Percentiles rank a stretch among this genome's conserved stretches.
Evolutionary conservation across 2,888 invertebrate species (phyloP).

Genomic region (Torymus texanus): DNA sequence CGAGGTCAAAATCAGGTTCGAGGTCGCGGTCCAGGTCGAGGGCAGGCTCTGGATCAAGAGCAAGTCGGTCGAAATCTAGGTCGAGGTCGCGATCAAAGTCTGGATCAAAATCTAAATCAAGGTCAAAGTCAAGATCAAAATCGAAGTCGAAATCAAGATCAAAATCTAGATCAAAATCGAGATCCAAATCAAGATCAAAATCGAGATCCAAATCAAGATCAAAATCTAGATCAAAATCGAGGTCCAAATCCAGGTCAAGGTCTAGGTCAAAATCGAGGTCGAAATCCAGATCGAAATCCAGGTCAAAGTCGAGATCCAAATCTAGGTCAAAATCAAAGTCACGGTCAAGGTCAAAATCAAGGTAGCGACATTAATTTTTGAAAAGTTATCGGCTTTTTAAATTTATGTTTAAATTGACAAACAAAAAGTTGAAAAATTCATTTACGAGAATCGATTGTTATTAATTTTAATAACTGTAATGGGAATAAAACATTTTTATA

Average conservation of each 20-base stretch:
- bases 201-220: slow-evolving; percentile 66
- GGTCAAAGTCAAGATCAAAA: slow-evolving; percentile 73
- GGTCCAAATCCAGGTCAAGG: slow-evolving; percentile 60
- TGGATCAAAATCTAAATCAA: slow-evolving; percentile 70
- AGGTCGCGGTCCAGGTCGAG: slow-evolving; percentile 26
- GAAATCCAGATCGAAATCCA: slow-evolving; percentile 56
- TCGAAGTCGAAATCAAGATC: slow-evolving; percentile 72
- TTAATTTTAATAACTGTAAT: too few species aligned
- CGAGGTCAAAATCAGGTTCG: slow-evolving; percentile 64
- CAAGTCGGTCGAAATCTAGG: slow-evolving; percentile 69
- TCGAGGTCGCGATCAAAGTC: slow-evolving; percentile 64
- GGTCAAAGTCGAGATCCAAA: slow-evolving; percentile 59
- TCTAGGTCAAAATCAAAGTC: slow-evolving; percentile 21
- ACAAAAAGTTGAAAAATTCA: too few species aligned
- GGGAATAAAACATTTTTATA: too few species aligned
- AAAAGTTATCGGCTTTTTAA: too few species aligned
- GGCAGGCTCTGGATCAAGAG: slow-evolving; percentile 59
- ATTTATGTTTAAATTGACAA: too few species aligned
- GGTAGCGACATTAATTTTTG: too few species aligned
- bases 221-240: slow-evolving; percentile 41
- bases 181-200: slow-evolving; percentile 66
- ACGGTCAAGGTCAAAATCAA: neutral
- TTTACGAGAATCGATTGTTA: too few species aligned
- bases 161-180: slow-evolving; percentile 64
- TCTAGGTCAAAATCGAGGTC: slow-evolving; percentile 70